These are phyloP conservation scores for Ectobius pallidus DNA, from an alignment of 2,888 invertebrate genomes.

Conservation along the genomic window DNA sequence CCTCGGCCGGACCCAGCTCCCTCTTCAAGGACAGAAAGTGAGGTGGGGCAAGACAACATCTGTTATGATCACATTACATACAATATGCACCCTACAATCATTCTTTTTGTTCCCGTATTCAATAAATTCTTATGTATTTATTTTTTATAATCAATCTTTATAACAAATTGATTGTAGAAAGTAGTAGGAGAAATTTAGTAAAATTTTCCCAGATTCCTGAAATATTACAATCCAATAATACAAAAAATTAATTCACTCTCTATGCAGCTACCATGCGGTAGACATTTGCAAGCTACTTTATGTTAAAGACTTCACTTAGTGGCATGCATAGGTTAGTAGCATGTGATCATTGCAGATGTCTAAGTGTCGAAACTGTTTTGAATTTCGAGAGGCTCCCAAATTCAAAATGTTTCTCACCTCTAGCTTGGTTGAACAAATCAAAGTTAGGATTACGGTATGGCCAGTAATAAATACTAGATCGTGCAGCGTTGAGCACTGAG, in stretches of 20 bases:
- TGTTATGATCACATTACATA: constrained; percentile 20
- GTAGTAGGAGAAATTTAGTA: background rate
- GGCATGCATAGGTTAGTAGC: constrained; percentile 10
- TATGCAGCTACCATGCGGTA: background rate
- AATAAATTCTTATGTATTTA: background rate
- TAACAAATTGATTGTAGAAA: background rate
- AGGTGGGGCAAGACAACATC: constrained; percentile 18
- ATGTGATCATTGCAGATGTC: constrained; percentile 21
- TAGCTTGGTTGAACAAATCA: background rate
- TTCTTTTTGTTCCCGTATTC: background rate
- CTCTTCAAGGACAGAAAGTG: constrained; percentile 10
- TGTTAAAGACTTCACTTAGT: background rate
- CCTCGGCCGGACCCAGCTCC: background rate
- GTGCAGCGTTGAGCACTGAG: constrained; percentile 11
- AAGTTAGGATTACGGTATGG: background rate
- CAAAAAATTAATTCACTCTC: background rate
- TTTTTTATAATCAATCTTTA: background rate
- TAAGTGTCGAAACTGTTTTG: constrained; percentile 1
- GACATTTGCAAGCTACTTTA: background rate
- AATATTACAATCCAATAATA: background rate
- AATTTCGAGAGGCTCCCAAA: constrained; percentile 1
- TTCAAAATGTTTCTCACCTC: background rate
- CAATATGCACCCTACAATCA: background rate
- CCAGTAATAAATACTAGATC: constrained; percentile 3
- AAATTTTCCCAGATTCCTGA: background rate